phyloP scores from a whole-genome alignment of 2,113 vertebrate genomes.

The Hyperopisus bebe region DNA sequence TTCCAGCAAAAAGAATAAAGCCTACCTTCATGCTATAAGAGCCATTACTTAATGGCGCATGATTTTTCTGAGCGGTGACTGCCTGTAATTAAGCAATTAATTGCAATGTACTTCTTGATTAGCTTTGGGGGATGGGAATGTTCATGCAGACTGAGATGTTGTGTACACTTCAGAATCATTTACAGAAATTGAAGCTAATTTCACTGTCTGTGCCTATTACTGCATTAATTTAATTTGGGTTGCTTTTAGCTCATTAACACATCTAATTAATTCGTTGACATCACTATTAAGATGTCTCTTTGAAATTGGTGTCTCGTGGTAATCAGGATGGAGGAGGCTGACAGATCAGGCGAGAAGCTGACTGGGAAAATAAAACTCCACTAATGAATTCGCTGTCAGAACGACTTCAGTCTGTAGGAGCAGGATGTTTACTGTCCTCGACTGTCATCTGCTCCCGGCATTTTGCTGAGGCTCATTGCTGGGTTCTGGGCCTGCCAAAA shows the following conservation, averaged over 20 bases:
- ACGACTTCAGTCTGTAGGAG: slow-evolving; percentile 44
- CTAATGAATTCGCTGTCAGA: slow-evolving; percentile 68
- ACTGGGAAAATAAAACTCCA: slow-evolving; percentile 55
- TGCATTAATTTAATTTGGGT: slow-evolving; percentile 99
- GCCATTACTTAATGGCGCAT: slow-evolving; percentile 28
- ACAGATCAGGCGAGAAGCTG: slow-evolving; percentile 75
- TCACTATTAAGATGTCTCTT: slow-evolving; percentile 99
- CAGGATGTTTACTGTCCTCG: slow-evolving; percentile 30
- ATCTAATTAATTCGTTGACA: slow-evolving; percentile 99
- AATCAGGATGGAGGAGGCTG: slow-evolving; percentile 84
- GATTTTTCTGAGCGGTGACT: slow-evolving; percentile 23
- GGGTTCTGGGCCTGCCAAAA: slow-evolving; percentile 6
- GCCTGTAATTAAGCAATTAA: slow-evolving; percentile 83
- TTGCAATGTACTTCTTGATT: slow-evolving; percentile 75
- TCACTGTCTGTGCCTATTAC: slow-evolving; percentile 99
- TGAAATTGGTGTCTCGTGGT: slow-evolving; percentile 97
- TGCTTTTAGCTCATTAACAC: slow-evolving; percentile 99
- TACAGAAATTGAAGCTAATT: slow-evolving; percentile 99
- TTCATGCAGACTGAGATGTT: slow-evolving; percentile 76
- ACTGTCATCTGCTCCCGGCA: slow-evolving; percentile 19
- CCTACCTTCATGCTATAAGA: slow-evolving; percentile 27
- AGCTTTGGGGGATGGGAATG: slow-evolving; percentile 80
- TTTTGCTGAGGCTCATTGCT: slow-evolving; percentile 38
- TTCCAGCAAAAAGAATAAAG: slow-evolving; percentile 10
- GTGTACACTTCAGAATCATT: slow-evolving; percentile 98